Evolutionary conservation across 2,113 vertebrate species (phyloP).

Genomic region (Poeciliopsis occidentalis): DNA sequence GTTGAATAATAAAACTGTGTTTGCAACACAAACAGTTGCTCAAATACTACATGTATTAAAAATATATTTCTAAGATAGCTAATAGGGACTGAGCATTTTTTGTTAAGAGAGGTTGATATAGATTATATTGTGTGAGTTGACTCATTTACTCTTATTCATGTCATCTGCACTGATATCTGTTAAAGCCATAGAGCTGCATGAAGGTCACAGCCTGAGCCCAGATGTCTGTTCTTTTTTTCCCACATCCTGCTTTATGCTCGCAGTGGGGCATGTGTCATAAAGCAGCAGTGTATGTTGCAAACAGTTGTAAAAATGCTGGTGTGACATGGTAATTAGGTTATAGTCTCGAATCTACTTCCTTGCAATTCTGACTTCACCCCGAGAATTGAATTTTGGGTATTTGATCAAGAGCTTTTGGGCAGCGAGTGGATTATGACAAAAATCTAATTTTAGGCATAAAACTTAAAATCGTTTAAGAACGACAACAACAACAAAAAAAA

Average conservation of each 20-base stretch:
- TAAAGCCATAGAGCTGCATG: no score
- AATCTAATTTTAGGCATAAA: not conserved
- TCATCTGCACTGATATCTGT: not conserved
- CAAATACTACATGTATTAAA: not conserved
- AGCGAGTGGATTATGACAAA: not conserved
- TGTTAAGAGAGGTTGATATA: not conserved
- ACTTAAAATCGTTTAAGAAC: not conserved
- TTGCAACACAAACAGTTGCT: no score
- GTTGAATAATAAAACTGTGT: not conserved
- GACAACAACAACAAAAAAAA: no score
- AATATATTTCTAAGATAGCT: not conserved
- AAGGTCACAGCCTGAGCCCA: not conserved
- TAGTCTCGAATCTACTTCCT: no score
- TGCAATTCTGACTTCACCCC: no score
- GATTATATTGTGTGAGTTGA: no score
- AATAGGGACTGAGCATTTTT: not conserved
- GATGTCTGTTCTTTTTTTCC: not conserved
- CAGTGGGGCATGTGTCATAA: not conserved
- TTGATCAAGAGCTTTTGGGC: no score
- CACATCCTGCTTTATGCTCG: not conserved
- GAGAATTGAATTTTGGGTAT: no score
- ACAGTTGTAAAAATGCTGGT: not conserved
- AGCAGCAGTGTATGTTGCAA: not conserved
- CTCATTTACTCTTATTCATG: not conserved
- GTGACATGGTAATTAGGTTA: not conserved